Evolutionary conservation across 2,113 vertebrate genomes (phyloP), one percentile per base, ranked within the genome.

Genomic region (Eidolon helvum): DNA sequence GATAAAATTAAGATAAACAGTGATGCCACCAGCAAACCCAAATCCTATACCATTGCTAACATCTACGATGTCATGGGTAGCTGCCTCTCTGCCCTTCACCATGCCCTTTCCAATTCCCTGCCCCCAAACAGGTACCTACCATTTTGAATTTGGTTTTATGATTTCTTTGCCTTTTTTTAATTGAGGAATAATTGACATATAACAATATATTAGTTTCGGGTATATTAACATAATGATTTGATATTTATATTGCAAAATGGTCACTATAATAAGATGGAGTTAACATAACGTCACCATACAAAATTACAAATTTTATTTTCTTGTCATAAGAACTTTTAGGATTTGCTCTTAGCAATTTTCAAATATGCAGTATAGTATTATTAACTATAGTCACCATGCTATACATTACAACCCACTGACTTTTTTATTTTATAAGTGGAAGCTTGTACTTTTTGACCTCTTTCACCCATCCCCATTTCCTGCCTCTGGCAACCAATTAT

Each of bases 1-100:
- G 26, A 72, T 33, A 69, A 68, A 80, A 30, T 61, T 38, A 94
- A 89, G 72, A 92, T 38, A 86, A 79, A 86, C 5, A 30, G 55
- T 45, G 57, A 79, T 45, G 10, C 57, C 53, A 63, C 55, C 28
- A 79, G 19, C 35, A 88, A 68, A 48, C 48, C 8, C 33, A n/a
- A 68, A 19, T n/a, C 19, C 40, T 77, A 18, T 2, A 55, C 24
- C 2, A 0, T 38, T 90, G 55, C 85, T 89, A 63, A 66, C 26
- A 68, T n/a, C 26, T 4, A 24, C 5, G 1, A 8, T 57, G 10
- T 35, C n/a, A 5, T 30, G 14, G 3, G 11, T 12, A 45, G 7
- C 33, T 48, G 21, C 14, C 24, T 48, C 40, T 48, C 30, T 35
- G 40, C 2, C 50, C n/a, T 35, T 71, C 10, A 48, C 38, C 7